Evolutionary conservation across 2,113 vertebrate species (phyloP), one percentile per base, ranked within the genome.

Genomic region (Bettongia penicillata): DNA sequence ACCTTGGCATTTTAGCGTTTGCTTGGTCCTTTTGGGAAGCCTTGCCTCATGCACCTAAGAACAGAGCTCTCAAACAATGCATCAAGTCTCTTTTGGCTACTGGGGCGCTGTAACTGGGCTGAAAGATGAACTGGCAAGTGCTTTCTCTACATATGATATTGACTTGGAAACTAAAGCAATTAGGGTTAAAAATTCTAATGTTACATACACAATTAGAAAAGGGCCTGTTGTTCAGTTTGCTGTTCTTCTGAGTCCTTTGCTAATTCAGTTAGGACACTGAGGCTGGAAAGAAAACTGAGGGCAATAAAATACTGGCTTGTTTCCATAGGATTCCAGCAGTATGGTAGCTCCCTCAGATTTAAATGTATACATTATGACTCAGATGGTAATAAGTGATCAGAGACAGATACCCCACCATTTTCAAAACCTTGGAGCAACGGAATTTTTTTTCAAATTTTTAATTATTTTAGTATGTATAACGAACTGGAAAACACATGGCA

Each of bases 231-330:
- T 90, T 53, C 68, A 19, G 92, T 92, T 92, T 94, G 94, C 92
- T 61, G 0, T 26, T 22, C 51, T 24, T 9, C 51, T 1, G 51
- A 90, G 48, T 92, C 96, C 95, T 90, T 61, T 48, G 91, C 3
- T 10, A 89, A 26, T 94, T 53, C 96, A 96, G 98, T 92, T 22
- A 96, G 77, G 93, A 96, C 1, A 24, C 90, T 19, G 14, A 51
- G 94, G 28, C 90, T 53, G 51, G 19, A 68, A 53, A 52, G 91
- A 25, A 93, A 49, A 61, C 31, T 3, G 1, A 68, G 55, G 94
- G 4, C 95, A 93, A 91, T 24, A 52, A 94, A 97, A 37, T 37
- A 93, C n/a, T 51, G 51, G 28, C 43, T 95, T 92, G 7, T 26
- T 0, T 0, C 24, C 14, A 1, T 93, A 55, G 0, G 31, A 89